Evolutionary conservation across 2,797 vertebrate species (phyloP).

Genomic region (Psittacula echo): DNA sequence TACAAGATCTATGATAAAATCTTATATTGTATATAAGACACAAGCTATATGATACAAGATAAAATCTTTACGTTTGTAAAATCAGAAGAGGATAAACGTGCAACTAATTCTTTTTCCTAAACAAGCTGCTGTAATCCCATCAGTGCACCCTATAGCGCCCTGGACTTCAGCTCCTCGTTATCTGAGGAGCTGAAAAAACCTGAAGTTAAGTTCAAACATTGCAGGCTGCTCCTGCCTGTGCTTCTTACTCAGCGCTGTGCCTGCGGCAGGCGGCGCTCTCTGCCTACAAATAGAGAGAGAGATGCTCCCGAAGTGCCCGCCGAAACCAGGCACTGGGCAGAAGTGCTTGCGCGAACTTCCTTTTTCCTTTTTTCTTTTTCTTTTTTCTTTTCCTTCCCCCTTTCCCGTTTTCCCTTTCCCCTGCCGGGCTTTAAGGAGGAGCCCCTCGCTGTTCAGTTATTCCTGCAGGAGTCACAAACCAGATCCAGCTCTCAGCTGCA

Average conservation of each 20-base stretch:
- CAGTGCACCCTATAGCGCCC: neutral
- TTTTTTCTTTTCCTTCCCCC: neutral
- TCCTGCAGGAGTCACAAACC: neutral
- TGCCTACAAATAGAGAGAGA: neutral
- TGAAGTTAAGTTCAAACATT: neutral
- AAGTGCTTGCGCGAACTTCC: neutral
- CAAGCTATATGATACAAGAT: neutral
- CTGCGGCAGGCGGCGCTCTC: conserved; percentile 58
- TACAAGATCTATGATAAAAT: neutral
- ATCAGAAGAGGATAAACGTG: accelerated
- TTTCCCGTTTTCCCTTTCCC: neutral
- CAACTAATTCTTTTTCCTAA: neutral
- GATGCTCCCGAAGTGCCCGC: accelerated
- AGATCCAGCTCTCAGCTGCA: neutral
- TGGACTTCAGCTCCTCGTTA: neutral
- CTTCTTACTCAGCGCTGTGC: neutral
- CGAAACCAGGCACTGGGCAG: accelerated
- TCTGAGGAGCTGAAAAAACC: neutral
- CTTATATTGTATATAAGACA: neutral
- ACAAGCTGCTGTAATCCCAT: neutral
- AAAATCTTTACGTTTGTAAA: neutral
- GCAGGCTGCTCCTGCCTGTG: neutral
- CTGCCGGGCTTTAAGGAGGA: neutral
- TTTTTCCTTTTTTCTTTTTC: neutral
- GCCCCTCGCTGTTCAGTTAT: accelerated